Base-by-base conservation (phyloP, 1,140 invertebrate species). In the Halictus rubicundus region DNA sequence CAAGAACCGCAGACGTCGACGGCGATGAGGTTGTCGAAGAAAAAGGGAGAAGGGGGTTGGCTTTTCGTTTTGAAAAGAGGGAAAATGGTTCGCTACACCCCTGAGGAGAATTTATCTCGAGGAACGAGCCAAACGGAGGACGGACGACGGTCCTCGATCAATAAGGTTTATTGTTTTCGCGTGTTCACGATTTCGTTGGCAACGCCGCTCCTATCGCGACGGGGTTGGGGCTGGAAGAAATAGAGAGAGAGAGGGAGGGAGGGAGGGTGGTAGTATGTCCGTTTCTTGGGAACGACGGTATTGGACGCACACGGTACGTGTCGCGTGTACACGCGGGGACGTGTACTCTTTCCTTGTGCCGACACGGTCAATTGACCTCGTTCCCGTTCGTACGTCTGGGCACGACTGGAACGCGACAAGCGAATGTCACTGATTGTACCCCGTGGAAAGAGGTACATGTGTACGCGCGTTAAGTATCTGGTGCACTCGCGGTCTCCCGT, bases 351-450 rank as follows among this genome's bases (percentile, higher is more conserved):
- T 49, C 9, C 42, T 59, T 64, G 76, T 27, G 46, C 59, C 54
- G 39, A 5, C 42, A 68, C 60, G 68, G 71, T 83, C 81, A 75
- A 75, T 80, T 71, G 78, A 80, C 78, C 78, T 76, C 81, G 81
- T 83, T 83, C 66, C 60, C 78, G 52, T 80, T 83, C 77, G 57
- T 79, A 57, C 71, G 81, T 69, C 59, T 60, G 70, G 61, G 68
- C 68, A 78, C 59, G 80, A 78, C 80, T 78, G 68, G 68, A 82
- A 82, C 80, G 75, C 75, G 80, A 71, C 75, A 46, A 39, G 21
- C 74, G 66, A 77, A 70, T 69, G 68, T 77, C 68, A 42, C 75
- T 61, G 54, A 77, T 77, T 63, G 42, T 46, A 32, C 25, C 37
- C 74, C 37, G 54, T 21, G 65, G 23, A 42, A 46, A 57, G 12